Evolutionary conservation across 2,888 invertebrate genomes (phyloP).

Genomic region (Sepiola atlantica): DNA sequence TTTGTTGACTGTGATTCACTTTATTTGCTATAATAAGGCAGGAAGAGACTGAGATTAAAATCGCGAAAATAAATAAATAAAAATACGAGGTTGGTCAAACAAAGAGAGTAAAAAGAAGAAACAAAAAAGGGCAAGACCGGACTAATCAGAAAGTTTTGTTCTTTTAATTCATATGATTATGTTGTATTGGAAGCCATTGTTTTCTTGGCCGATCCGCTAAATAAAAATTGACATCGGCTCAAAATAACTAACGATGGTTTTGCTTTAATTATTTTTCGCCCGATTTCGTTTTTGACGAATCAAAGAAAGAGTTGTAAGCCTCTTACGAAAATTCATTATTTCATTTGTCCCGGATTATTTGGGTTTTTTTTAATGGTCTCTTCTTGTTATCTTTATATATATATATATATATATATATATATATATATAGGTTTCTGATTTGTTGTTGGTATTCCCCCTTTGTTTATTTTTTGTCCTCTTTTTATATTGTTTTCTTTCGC

Average conservation of each 20-base stretch:
- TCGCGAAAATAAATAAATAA: too few relatives aligned
- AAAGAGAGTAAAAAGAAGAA: too few relatives aligned
- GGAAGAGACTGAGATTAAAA: too few relatives aligned
- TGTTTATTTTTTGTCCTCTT: too few relatives aligned
- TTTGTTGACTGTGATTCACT: too few relatives aligned
- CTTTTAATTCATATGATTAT: conserved; percentile 24
- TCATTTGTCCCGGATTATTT: not conserved
- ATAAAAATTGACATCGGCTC: not conserved
- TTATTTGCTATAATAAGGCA: too few relatives aligned
- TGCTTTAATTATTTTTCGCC: not conserved
- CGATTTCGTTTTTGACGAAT: not conserved
- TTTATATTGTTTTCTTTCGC: too few relatives aligned
- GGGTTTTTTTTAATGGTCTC: not conserved
- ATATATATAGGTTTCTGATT: not conserved
- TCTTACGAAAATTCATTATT: conserved; percentile 32
- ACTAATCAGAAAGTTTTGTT: not conserved
- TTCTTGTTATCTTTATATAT: not conserved
- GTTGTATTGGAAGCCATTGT: not conserved
- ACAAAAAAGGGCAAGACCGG: not conserved
- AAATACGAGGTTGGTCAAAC: too few relatives aligned
- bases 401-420: not conserved
- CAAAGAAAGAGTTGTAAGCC: not conserved
- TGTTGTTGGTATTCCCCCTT: too few relatives aligned
- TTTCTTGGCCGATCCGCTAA: not conserved
- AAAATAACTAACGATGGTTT: not conserved